Percentiles rank a stretch among this genome's conserved stretches.
Conservation (phyloP, 2,113 vertebrate species). For the Callithrix jacchus region DNA sequence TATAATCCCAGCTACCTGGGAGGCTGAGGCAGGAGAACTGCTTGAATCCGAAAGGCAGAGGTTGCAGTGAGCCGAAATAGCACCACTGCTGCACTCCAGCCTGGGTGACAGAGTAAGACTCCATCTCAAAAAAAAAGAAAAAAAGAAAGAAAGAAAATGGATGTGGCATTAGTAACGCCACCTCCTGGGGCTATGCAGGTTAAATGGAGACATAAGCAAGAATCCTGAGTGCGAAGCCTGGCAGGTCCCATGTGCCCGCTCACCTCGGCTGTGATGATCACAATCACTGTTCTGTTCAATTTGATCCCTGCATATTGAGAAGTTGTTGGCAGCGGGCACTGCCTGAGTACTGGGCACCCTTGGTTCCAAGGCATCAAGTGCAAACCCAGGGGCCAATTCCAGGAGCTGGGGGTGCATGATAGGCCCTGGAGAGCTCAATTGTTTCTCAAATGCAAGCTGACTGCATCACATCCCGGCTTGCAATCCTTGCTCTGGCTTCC, state of each 20-base stretch:
- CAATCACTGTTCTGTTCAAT: rapidly evolving
- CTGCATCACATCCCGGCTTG: rapidly evolving
- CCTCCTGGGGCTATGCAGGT: background rate
- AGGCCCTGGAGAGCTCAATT: background rate
- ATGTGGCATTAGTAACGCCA: no score
- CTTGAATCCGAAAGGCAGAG: no score
- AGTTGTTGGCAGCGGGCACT: background rate
- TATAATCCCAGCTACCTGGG: no score
- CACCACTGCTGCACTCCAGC: no score
- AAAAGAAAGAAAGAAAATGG: no score
- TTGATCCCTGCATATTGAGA: rapidly evolving
- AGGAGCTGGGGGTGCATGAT: background rate
- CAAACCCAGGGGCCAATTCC: background rate
- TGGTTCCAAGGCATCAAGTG: rapidly evolving
- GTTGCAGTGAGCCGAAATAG: no score
- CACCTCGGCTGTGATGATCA: rapidly evolving
- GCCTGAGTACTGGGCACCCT: background rate
- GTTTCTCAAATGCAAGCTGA: background rate
- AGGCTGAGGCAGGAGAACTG: no score
- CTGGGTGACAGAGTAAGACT: no score
- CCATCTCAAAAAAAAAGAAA: no score
- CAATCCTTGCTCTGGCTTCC: background rate
- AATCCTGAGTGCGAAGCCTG: background rate
- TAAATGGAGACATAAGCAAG: background rate
- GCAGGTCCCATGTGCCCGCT: background rate